Evolutionary conservation across 1,140 invertebrate species (phyloP).

Genomic region (Diuraphis noxia): DNA sequence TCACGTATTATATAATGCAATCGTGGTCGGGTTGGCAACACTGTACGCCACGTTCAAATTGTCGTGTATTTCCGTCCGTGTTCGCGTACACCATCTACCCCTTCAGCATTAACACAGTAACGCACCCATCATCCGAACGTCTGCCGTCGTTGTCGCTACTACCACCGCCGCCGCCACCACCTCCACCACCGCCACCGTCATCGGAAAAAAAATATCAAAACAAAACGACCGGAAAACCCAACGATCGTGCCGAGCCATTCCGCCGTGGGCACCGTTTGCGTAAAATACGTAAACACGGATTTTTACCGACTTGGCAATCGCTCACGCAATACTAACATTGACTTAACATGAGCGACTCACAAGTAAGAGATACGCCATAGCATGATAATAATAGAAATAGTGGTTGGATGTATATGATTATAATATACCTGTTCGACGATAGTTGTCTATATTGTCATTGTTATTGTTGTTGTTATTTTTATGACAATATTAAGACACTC

Average conservation of each 20-base stretch:
- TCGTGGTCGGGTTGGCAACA: neutral
- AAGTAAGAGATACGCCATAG: constrained; percentile 17
- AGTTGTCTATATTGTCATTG: neutral
- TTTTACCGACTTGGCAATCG: constrained; percentile 50
- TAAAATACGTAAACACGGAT: constrained; percentile 53
- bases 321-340: constrained; percentile 41
- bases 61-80: constrained; percentile 1
- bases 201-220: neutral
- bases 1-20: neutral
- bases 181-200: neutral
- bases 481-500: neutral
- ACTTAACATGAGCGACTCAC: constrained; percentile 53
- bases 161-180: neutral
- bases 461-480: neutral
- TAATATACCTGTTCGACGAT: neutral
- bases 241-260: neutral
- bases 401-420: neutral
- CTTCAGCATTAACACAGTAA: constrained; percentile 35
- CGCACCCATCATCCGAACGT: constrained; percentile 32
- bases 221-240: neutral
- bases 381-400: neutral
- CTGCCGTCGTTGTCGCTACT: constrained; percentile 1
- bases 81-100: neutral
- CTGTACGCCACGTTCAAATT: neutral
- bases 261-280: constrained; percentile 44